Conservation (phyloP, 2,113 vertebrate genomes). For the Gymnarchus niloticus region DNA sequence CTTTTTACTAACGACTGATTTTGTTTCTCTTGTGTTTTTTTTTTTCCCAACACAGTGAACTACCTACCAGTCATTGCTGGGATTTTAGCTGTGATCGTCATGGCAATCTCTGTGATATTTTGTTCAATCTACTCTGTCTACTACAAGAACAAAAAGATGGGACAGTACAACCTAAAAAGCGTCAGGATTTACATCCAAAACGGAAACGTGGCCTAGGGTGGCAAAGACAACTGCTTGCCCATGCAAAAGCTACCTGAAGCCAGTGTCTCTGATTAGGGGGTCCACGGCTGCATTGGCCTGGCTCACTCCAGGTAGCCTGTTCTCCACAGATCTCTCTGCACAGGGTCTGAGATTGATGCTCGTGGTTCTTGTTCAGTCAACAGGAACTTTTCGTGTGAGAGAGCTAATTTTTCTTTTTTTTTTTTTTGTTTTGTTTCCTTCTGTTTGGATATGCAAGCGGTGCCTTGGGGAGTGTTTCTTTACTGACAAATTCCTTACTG, state of each 20-base stretch:
- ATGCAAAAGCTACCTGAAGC: constrained; percentile 57
- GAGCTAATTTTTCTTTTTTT: too few species aligned
- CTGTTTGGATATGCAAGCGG: too few species aligned
- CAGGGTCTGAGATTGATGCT: background rate
- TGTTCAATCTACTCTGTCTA: constrained; percentile 64
- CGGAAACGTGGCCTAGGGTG: constrained; percentile 56
- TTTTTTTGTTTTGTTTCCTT: too few species aligned
- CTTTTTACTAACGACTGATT: background rate
- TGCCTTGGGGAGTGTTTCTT: too few species aligned
- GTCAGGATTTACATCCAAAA: constrained; percentile 47
- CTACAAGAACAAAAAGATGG: constrained; percentile 68
- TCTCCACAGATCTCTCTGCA: background rate
- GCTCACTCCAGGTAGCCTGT: constrained; percentile 1
- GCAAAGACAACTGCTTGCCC: constrained; percentile 53
- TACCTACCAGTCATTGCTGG: constrained; percentile 64
- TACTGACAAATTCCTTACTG: too few species aligned
- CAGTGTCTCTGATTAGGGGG: constrained; percentile 6
- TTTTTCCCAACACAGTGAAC: constrained; percentile 53
- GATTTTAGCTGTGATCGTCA: constrained; percentile 56
- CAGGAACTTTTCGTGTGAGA: too few species aligned
- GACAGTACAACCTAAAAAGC: constrained; percentile 57
- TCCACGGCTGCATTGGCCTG: constrained; percentile 12
- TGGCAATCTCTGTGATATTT: constrained; percentile 54
- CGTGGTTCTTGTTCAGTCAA: too few species aligned
- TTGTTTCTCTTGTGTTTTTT: background rate